These are phyloP conservation scores for Charanyca ferruginea DNA, from an alignment of 2,888 invertebrate genomes.

Conservation along the genomic window DNA sequence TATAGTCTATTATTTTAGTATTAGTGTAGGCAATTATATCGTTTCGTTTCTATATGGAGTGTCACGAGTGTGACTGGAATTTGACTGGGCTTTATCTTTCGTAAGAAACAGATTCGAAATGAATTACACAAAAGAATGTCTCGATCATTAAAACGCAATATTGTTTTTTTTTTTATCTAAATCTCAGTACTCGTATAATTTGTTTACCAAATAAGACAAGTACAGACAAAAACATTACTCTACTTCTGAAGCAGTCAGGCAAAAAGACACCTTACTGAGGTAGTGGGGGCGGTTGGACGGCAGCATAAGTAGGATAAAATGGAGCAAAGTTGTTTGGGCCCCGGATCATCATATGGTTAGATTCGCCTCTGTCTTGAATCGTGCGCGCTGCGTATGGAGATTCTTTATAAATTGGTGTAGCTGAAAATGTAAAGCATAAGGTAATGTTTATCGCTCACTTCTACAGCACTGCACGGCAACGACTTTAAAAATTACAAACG, in stretches of 20 bases:
- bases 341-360: conserved; percentile 89
- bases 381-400: conserved; percentile 91
- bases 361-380: conserved; percentile 92
- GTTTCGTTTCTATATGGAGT: too few relatives aligned
- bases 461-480: too few relatives aligned
- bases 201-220: not conserved
- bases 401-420: conserved; percentile 93
- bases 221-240: not conserved
- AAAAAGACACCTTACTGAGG: conserved; percentile 73
- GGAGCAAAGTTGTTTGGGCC: conserved; percentile 90
- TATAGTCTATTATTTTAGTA: too few relatives aligned
- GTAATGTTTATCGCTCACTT: too few relatives aligned
- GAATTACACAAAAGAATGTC: not conserved
- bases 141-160: not conserved
- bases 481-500: too few relatives aligned
- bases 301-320: conserved; percentile 91
- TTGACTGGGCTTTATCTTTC: too few relatives aligned
- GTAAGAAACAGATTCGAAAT: not conserved
- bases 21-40: too few relatives aligned
- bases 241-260: not conserved
- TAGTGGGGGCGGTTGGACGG: conserved; percentile 90
- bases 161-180: too few relatives aligned
- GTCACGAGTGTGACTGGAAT: too few relatives aligned
- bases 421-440: conserved; percentile 79
- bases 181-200: not conserved